These are phyloP conservation scores for Linyphia triangularis DNA, from an alignment of 2,888 invertebrate genomes.

Conservation along the genomic window DNA sequence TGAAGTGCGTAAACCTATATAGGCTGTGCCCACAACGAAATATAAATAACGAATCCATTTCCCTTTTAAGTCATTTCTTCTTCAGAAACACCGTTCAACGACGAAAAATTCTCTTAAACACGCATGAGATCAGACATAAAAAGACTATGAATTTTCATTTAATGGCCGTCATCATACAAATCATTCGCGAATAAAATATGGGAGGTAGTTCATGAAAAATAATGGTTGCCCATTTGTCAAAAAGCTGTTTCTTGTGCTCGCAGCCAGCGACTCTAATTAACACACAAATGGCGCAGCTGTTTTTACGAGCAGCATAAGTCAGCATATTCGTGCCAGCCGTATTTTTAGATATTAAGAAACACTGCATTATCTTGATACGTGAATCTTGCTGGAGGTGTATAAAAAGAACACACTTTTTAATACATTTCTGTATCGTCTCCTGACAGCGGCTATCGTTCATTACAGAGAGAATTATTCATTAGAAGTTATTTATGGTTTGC, in stretches of 20 bases:
- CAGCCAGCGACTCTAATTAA: conserved; percentile 38
- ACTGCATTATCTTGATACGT: background rate
- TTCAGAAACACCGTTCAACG: background rate
- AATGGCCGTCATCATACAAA: conserved; percentile 36
- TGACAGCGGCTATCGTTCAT: background rate
- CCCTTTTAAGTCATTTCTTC: background rate
- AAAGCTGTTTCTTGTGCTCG: background rate
- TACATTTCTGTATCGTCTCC: background rate
- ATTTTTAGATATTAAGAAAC: conserved; percentile 25
- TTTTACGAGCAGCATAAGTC: conserved; percentile 2
- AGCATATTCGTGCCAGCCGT: conserved; percentile 20
- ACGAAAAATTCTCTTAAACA: background rate
- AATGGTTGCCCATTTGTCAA: conserved; percentile 51
- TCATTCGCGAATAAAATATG: conserved; percentile 44
- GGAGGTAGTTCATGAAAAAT: conserved; percentile 1
- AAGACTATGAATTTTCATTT: conserved; percentile 38
- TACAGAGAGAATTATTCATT: background rate
- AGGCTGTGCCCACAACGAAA: no score
- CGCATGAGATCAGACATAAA: background rate
- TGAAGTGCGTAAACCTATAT: no score
- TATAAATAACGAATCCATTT: no score
- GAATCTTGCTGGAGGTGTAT: background rate
- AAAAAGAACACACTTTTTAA: background rate
- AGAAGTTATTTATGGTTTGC: background rate
- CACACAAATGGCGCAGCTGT: conserved; percentile 36